Evolutionary conservation across 2,797 vertebrate genomes (phyloP), one percentile per base, ranked within the genome.

Genomic region (Paguma larvata): DNA sequence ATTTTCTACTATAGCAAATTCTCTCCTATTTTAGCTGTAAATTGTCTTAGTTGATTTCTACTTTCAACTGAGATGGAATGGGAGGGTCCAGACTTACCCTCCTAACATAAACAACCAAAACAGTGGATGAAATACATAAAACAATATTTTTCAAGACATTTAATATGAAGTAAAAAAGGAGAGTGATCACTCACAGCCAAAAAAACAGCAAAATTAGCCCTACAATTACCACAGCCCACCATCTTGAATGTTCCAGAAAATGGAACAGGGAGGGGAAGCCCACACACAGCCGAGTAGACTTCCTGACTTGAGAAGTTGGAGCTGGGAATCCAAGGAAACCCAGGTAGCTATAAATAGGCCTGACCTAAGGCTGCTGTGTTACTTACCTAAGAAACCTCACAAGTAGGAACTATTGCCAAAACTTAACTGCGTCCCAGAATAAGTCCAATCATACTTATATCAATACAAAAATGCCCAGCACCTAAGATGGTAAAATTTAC

Each of bases 1-100:
- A 70, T 82, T 95, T 96, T 91, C 56, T 68, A 59, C 59, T 27
- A 59, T 11, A 92, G 51, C 23, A 93, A 86, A 68, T 77, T 46
- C 27, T 94, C 16, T 91, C 23, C 59, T 8, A 86, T 19, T 75
- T 89, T 87, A 48, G 8, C 32, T 75, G 14, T 68, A 53, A 90
- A 87, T 70, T 51, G 23, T 79, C 25, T 73, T 84, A 18, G 2
- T 27, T 94, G n/a, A 53, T 46, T 96, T 92, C 41, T 78, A 56
- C 13, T 53, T 85, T 67, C 65, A 84, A 73, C 21, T 73, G 18
- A n/a, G 16, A 53, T 38, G 8, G 13, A 89, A 62, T 11, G 85
- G 38, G 1, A 72, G 41, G 51, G 12, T 67, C 32, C 10, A 53
- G 10, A 72, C 59, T 95, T 83, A 84, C 4, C n/a, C 16, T 90